Evolutionary conservation across 2,113 vertebrate species (phyloP).

Genomic region (Oenanthe melanoleuca): DNA sequence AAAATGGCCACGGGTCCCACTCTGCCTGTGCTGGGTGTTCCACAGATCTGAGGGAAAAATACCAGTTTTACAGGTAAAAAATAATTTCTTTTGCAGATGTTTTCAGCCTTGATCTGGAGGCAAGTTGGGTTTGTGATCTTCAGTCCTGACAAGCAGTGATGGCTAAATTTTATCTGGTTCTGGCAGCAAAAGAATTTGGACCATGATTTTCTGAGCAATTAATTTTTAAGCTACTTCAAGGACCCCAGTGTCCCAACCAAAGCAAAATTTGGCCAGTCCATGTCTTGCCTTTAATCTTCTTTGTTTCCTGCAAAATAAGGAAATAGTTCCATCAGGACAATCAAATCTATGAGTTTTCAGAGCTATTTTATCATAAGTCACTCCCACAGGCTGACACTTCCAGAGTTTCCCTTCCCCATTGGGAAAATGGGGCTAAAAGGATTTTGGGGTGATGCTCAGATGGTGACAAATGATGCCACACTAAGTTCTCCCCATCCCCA

Average conservation of each 20-base stretch:
- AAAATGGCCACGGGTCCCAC: accelerated
- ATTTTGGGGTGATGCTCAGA: neutral
- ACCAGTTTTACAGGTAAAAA: neutral
- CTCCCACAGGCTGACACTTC: neutral
- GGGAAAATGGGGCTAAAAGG: neutral
- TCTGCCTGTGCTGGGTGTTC: neutral
- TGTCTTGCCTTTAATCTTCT: neutral
- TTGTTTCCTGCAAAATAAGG: neutral
- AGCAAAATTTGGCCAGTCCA: neutral
- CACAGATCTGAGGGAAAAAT: neutral
- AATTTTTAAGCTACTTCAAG: neutral
- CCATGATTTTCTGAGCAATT: neutral
- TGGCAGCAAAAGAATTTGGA: neutral
- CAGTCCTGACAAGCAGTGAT: neutral
- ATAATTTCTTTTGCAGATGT: neutral
- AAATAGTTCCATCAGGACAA: neutral
- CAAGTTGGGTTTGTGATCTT: neutral
- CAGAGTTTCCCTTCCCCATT: neutral
- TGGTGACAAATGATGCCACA: neutral
- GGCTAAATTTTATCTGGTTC: neutral
- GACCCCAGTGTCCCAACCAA: accelerated
- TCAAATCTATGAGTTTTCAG: neutral
- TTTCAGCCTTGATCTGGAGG: neutral
- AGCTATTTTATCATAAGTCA: neutral
- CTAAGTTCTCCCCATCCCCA: neutral